phyloP scores from a whole-genome alignment of 2,888 invertebrate genomes.

The Meiosimyza platycephala region DNA sequence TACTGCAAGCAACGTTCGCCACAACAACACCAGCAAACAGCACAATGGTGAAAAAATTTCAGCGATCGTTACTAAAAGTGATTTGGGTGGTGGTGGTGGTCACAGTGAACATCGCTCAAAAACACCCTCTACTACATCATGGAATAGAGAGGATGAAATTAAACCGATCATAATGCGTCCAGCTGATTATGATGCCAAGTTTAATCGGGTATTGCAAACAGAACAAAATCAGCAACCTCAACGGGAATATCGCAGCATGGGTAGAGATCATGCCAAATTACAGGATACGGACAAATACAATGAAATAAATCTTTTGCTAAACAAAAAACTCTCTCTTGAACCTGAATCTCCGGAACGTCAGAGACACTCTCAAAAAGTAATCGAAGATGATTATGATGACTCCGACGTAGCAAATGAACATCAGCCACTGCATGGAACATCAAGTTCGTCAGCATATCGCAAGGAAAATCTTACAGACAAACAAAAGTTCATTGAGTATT shows the following conservation, averaged over 20 bases:
- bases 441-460: constrained; percentile 51
- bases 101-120: constrained; percentile 39
- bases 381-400: constrained; percentile 57
- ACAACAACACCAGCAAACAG: constrained; percentile 31
- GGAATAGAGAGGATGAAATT: constrained; percentile 65
- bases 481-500: constrained; percentile 65
- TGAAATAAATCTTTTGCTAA: constrained; percentile 61
- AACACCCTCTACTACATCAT: constrained; percentile 49
- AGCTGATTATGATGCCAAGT: constrained; percentile 64
- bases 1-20: constrained; percentile 32
- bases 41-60: constrained; percentile 41
- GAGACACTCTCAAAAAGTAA: constrained; percentile 47
- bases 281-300: constrained; percentile 63
- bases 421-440: constrained; percentile 43
- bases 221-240: constrained; percentile 54
- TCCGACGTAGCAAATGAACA: constrained; percentile 55
- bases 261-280: constrained; percentile 50
- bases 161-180: constrained; percentile 66
- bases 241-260: constrained; percentile 34
- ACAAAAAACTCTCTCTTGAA: constrained; percentile 59
- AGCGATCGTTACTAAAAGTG: neutral
- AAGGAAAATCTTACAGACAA: constrained; percentile 67
- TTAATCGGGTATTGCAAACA: constrained; percentile 63
- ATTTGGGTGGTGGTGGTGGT: neutral
- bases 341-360: constrained; percentile 46